Base-by-base conservation (phyloP, 2,888 invertebrate species). In the Sphaeridia pumilis region DNA sequence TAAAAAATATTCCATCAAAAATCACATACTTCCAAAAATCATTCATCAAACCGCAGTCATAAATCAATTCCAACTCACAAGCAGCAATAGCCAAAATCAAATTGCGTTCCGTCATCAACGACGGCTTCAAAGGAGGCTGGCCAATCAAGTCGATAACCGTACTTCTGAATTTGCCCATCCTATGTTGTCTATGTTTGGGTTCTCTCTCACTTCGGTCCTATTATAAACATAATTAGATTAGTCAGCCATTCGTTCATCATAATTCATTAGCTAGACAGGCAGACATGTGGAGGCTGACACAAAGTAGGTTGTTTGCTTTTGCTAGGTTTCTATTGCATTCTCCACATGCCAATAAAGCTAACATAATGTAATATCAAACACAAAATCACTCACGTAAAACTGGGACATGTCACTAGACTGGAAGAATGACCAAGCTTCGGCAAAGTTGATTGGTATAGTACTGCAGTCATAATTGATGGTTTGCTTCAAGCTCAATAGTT, bases 341-440 rank as follows among this genome's bases (percentile, higher is more conserved):
- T n/a, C n/a, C n/a, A n/a, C n/a, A n/a, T n/a, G n/a, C n/a, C n/a
- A n/a, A n/a, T n/a, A n/a, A n/a, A n/a, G n/a, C n/a, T n/a, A n/a
- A n/a, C n/a, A n/a, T n/a, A n/a, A n/a, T n/a, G n/a, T n/a, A n/a
- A n/a, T n/a, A n/a, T n/a, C n/a, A n/a, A n/a, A n/a, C 7, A 10
- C 31, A 31, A 35, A 20, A 17, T n/a, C 7, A 38, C 55, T 49
- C 53, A 65, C 63, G 48, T 56, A 55, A 36, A 57, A 53, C 24
- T 55, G 55, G 17, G 62, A 58, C 61, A 63, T 60, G 44, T 63
- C 62, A 58, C 59, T 57, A 17, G 62, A 58, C 52, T 61, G 61
- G 51, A 65, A 65, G 46, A 60, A 65, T n/a, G 65, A 64, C 65
- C 65, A 65, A 1, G 65, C 62, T 50, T 65, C 65, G 0, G 65